Evolutionary conservation across 2,113 vertebrate species (phyloP).

Genomic region (Oryzias melastigma): DNA sequence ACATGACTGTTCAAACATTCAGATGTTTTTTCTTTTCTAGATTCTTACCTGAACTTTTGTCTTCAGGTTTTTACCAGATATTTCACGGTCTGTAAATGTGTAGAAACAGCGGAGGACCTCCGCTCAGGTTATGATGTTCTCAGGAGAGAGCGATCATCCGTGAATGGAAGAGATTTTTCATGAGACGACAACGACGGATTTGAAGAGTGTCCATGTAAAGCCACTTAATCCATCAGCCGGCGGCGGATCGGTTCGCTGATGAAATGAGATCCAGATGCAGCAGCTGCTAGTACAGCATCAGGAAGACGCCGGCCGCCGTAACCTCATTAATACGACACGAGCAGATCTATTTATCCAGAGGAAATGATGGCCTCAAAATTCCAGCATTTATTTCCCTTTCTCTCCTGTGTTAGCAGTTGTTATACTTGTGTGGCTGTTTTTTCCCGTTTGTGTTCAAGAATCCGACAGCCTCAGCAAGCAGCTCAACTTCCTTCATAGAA

Average conservation of each 20-base stretch:
- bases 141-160: too few species aligned
- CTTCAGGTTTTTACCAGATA: too few species aligned
- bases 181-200: constrained; percentile 38
- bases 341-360: constrained; percentile 73
- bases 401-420: constrained; percentile 1
- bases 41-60: too few species aligned
- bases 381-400: constrained; percentile 29
- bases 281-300: constrained; percentile 65
- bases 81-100: too few species aligned
- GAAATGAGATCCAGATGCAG: constrained; percentile 67
- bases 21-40: too few species aligned
- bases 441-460: too few species aligned
- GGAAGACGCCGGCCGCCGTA: constrained; percentile 66
- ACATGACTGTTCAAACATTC: too few species aligned
- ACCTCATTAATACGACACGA: constrained; percentile 74
- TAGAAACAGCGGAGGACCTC: too few species aligned
- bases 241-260: constrained; percentile 59
- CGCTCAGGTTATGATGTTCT: constrained; percentile 22
- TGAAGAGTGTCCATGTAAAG: constrained; percentile 54
- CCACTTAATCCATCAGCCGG: constrained; percentile 60
- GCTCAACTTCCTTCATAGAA: too few species aligned
- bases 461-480: too few species aligned
- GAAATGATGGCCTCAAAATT: constrained; percentile 62
- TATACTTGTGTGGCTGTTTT: background rate
- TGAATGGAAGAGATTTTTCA: constrained; percentile 25